A percentile compares a stretch with the other conserved stretches of the same genome.
These are phyloP conservation scores for Thalassoma bifasciatum DNA, from an alignment of 2,113 vertebrate species.

Conservation along the genomic window DNA sequence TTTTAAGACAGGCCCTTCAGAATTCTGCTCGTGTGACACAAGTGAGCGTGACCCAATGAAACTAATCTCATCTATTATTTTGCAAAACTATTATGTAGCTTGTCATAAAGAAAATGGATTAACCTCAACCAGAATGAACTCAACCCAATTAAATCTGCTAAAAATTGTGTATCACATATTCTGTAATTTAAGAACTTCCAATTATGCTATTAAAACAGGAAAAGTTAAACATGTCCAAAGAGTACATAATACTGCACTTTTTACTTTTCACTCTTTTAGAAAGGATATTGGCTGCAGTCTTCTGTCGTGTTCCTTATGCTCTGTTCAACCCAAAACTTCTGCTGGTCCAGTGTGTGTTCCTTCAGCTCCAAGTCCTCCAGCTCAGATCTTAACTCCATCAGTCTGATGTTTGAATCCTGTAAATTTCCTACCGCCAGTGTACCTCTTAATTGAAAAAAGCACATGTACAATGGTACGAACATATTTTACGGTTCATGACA, in stretches of 20 bases:
- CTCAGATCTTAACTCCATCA: slow-evolving; percentile 90
- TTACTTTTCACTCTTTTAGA: background rate
- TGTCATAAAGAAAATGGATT: no score
- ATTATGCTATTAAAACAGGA: background rate
- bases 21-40: background rate
- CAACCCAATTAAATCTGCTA: background rate
- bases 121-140: no score
- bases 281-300: slow-evolving; percentile 94
- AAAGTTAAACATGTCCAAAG: background rate
- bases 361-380: slow-evolving; percentile 88
- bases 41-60: background rate
- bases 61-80: background rate
- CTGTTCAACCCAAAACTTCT: slow-evolving; percentile 92
- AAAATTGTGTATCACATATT: background rate
- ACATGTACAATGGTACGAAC: background rate
- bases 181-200: background rate
- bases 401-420: slow-evolving; percentile 84
- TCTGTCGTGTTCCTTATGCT: slow-evolving; percentile 93
- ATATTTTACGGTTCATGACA: background rate
- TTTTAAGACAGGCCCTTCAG: background rate
- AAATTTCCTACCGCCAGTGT: slow-evolving; percentile 86
- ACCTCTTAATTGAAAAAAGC: slow-evolving; percentile 79
- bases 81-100: no score
- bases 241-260: background rate
- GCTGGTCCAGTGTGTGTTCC: slow-evolving; percentile 91